Conservation (phyloP, 2,888 invertebrate species). For the Lordiphosa andalusiaca region DNA sequence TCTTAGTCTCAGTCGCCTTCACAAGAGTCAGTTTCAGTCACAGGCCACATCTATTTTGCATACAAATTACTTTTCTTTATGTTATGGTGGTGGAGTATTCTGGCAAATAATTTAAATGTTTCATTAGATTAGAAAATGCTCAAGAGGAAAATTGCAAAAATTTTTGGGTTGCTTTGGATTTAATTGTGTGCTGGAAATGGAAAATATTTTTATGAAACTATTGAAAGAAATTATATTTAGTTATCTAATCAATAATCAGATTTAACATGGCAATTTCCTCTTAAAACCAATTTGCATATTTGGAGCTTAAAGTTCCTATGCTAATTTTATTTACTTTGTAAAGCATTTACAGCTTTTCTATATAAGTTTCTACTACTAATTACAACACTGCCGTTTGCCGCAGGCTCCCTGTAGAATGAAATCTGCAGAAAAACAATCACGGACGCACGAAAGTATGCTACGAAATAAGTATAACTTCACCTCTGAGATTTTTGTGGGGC, state of each 20-base stretch:
- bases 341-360: background rate
- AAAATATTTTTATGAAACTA: background rate
- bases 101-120: slow-evolving; percentile 72
- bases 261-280: too few species aligned
- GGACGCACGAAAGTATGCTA: background rate
- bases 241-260: too few species aligned
- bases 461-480: slow-evolving; percentile 12
- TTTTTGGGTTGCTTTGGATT: slow-evolving; percentile 24
- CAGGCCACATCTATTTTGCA: slow-evolving; percentile 61
- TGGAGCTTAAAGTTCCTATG: too few species aligned
- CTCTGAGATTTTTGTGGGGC: slow-evolving; percentile 29
- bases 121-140: slow-evolving; percentile 65
- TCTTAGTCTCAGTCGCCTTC: slow-evolving; percentile 7
- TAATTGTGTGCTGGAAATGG: slow-evolving; percentile 30
- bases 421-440: slow-evolving; percentile 9
- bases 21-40: slow-evolving; percentile 15
- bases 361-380: background rate
- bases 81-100: slow-evolving; percentile 50
- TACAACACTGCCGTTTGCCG: slow-evolving; percentile 14
- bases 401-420: slow-evolving; percentile 27
- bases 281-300: too few species aligned
- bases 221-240: background rate
- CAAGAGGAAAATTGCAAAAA: slow-evolving; percentile 16
- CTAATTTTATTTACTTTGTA: too few species aligned
- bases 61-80: slow-evolving; percentile 75